Percentiles rank a stretch among this genome's conserved stretches.
Evolutionary conservation across 2,113 vertebrate species (phyloP).

Genomic region (Stegostoma tigrinum): DNA sequence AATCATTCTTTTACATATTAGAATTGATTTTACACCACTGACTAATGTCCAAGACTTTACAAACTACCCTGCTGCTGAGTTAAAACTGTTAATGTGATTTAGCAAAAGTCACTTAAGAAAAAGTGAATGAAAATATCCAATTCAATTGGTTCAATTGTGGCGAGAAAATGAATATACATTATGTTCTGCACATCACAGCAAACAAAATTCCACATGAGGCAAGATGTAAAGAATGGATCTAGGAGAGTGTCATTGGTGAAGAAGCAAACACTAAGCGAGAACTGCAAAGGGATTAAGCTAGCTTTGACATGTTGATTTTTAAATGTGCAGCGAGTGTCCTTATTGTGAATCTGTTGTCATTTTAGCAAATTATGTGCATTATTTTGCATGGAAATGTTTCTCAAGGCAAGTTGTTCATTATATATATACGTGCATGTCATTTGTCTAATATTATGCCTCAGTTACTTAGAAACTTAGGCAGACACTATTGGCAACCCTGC

Average conservation of each 20-base stretch:
- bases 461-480: background rate
- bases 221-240: background rate
- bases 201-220: background rate
- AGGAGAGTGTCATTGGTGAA: background rate
- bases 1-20: background rate
- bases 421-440: background rate
- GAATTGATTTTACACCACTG: background rate
- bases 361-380: conserved; percentile 3
- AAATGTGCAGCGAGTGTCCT: background rate
- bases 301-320: background rate
- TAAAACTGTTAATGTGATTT: background rate
- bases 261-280: background rate
- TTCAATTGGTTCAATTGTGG: background rate
- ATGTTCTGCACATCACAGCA: background rate
- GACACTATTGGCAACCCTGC: background rate
- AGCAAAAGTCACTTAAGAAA: background rate
- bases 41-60: background rate
- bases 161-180: background rate
- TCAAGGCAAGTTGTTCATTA: conserved; percentile 16
- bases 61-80: background rate
- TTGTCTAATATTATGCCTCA: background rate
- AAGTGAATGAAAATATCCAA: background rate
- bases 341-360: background rate
- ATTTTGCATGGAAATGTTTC: background rate
- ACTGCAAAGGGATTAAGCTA: background rate